phyloP scores from a whole-genome alignment of 2,888 invertebrate species.

The Macropis europaea region DNA sequence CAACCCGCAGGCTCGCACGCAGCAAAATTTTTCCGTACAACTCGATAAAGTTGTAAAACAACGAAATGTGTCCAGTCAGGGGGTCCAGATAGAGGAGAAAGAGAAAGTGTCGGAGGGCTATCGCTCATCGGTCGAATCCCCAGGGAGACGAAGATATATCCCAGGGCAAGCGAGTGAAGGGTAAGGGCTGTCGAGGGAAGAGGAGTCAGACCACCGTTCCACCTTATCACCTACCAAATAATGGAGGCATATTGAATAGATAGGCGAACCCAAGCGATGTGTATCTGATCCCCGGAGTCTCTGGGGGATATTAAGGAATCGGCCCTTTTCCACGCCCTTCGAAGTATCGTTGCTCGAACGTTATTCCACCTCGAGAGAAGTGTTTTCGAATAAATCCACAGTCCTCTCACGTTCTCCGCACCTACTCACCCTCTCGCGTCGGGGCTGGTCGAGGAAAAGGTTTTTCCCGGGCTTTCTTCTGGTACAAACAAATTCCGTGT shows the following conservation, averaged over 20 bases:
- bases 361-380: conserved; percentile 32
- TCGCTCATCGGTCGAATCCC: conserved; percentile 73
- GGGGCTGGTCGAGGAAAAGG: conserved; percentile 23
- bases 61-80: not conserved
- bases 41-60: conserved; percentile 41
- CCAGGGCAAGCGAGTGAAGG: conserved; percentile 44
- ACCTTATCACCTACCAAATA: conserved; percentile 78
- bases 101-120: conserved; percentile 54
- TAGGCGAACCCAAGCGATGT: conserved; percentile 75
- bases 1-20: no score
- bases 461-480: conserved; percentile 28
- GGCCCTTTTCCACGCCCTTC: conserved; percentile 60
- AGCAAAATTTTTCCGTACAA: not conserved
- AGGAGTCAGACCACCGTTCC: conserved; percentile 56
- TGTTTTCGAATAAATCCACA: conserved; percentile 63
- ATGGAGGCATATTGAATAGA: conserved; percentile 79
- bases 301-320: conserved; percentile 76
- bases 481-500: conserved; percentile 62
- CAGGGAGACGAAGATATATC: conserved; percentile 69
- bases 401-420: conserved; percentile 51
- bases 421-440: conserved; percentile 1
- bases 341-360: conserved; percentile 30
- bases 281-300: conserved; percentile 72
- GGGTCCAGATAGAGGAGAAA: conserved; percentile 10
- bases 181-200: conserved; percentile 44